A percentile compares a stretch with the other conserved stretches of the same genome.
These are phyloP conservation scores for Drosophila jambulina DNA, from an alignment of 1,140 invertebrate genomes.

Conservation along the genomic window DNA sequence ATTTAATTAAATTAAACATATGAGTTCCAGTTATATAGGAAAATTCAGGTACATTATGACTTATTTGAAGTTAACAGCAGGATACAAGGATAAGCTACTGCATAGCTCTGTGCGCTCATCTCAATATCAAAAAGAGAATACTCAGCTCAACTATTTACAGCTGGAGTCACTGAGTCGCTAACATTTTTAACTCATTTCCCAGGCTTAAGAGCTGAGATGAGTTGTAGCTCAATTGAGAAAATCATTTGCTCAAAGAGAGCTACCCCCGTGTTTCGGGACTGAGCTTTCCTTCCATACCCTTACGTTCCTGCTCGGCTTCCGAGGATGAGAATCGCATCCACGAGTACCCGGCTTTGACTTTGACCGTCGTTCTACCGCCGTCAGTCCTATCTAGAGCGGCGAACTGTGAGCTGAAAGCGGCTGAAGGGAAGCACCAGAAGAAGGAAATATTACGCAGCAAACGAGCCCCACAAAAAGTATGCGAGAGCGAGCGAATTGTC, in stretches of 20 bases:
- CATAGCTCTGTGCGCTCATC: not conserved
- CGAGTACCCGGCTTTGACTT: conserved; percentile 50
- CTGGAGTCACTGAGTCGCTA: not conserved
- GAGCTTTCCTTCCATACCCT: not conserved
- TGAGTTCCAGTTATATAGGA: not conserved
- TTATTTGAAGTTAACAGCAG: not conserved
- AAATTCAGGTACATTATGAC: not conserved
- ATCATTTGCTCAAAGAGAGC: not conserved
- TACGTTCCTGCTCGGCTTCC: not conserved
- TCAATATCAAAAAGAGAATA: not conserved
- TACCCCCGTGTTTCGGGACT: not conserved
- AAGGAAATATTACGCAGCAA: not conserved
- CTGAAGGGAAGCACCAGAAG: conserved; percentile 22
- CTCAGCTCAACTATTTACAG: not conserved
- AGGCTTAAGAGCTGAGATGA: not conserved
- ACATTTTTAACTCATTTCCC: not conserved
- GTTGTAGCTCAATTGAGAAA: not conserved
- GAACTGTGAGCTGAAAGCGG: conserved; percentile 61
- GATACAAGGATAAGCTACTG: not conserved
- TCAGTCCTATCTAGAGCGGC: conserved; percentile 71
- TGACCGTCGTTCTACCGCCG: conserved; percentile 41
- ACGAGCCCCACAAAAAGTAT: conserved; percentile 1
- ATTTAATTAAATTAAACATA: not conserved
- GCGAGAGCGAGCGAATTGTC: conserved; percentile 18
- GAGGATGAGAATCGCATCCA: conserved; percentile 47